These are phyloP conservation scores for Calidris pugnax DNA, from an alignment of 2,113 vertebrate genomes.

Conservation along the genomic window DNA sequence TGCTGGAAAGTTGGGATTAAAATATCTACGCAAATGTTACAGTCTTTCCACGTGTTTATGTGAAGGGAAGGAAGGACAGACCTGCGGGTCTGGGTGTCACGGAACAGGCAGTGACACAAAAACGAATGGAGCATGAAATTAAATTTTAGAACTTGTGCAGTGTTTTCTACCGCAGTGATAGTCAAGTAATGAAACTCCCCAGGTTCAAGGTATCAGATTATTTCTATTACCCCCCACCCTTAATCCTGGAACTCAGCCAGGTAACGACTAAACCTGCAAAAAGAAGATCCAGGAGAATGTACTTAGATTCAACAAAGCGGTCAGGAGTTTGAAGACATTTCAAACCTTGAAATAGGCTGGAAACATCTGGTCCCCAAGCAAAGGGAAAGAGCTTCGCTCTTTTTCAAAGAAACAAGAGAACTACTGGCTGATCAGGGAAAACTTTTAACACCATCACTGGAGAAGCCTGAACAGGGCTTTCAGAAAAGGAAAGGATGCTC, in stretches of 20 bases:
- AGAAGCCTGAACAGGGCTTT: background rate
- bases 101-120: constrained; percentile 24
- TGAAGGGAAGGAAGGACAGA: constrained; percentile 9
- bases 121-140: constrained; percentile 55
- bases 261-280: background rate
- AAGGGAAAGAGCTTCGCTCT: background rate
- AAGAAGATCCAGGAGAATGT: background rate
- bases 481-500: background rate
- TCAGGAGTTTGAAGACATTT: background rate
- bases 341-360: background rate
- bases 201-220: constrained; percentile 29
- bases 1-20: background rate
- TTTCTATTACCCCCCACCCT: background rate
- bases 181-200: constrained; percentile 31
- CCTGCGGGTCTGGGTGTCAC: background rate
- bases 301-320: background rate
- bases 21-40: background rate
- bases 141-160: constrained; percentile 32
- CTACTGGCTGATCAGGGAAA: background rate
- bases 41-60: constrained; percentile 25
- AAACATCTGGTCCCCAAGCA: background rate
- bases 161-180: background rate
- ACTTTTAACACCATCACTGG: background rate
- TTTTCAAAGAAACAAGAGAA: background rate
- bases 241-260: constrained; percentile 4